phyloP scores from a whole-genome alignment of 2,113 vertebrate species.

The Tilapia sparmanii region DNA sequence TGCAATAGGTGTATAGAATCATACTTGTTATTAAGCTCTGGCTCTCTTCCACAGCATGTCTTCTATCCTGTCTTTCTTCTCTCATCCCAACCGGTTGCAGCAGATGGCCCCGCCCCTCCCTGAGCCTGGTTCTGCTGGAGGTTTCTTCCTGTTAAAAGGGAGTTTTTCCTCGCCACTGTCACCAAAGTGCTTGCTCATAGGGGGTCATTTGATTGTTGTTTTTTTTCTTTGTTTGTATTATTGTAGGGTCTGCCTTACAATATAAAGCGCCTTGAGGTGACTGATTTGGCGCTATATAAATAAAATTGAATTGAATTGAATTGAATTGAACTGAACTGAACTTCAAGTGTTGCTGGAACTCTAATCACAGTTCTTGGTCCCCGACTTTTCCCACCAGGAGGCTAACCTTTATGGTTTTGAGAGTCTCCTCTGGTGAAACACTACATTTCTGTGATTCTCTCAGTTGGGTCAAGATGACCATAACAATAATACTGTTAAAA shows the following conservation, averaged over 20 bases:
- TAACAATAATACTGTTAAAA: neutral
- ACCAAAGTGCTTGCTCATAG: neutral
- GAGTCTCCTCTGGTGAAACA: neutral
- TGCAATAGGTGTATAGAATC: neutral
- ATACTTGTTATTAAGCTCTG: neutral
- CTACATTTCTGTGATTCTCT: neutral
- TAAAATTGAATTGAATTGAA: neutral
- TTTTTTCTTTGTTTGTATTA: neutral
- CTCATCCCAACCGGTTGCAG: accelerated
- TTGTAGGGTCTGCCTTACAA: neutral
- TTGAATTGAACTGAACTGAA: neutral
- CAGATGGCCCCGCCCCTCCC: neutral
- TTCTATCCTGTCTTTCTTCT: neutral
- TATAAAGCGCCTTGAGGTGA: neutral
- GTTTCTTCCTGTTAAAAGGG: neutral
- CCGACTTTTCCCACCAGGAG: neutral
- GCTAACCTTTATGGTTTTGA: neutral
- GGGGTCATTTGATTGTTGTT: accelerated
- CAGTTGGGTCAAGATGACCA: neutral
- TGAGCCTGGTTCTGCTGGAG: accelerated
- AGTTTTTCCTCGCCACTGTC: accelerated
- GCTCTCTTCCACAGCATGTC: neutral
- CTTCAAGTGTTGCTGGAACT: neutral
- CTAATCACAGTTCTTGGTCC: neutral
- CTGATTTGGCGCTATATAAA: neutral